These are phyloP conservation scores for Epistrophe grossulariae DNA, from an alignment of 2,888 invertebrate genomes.

Conservation along the genomic window DNA sequence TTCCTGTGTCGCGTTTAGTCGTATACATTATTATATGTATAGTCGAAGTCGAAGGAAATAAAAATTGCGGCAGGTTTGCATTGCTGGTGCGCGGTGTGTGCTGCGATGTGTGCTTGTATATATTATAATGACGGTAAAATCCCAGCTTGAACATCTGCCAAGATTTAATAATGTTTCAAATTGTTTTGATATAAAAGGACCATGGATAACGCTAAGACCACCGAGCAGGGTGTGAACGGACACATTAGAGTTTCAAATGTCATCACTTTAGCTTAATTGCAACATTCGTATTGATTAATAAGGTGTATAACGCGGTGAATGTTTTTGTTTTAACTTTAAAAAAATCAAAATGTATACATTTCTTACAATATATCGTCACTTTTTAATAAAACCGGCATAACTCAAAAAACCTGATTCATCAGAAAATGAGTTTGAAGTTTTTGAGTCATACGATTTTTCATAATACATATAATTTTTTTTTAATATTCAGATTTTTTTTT, in stretches of 20 bases:
- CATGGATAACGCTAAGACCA: conserved; percentile 19
- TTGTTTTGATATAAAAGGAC: conserved; percentile 32
- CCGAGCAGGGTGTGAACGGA: conserved; percentile 55
- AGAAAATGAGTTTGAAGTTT: too few species aligned
- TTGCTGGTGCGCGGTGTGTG: conserved; percentile 31
- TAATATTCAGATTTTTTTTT: too few species aligned
- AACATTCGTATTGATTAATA: conserved; percentile 21
- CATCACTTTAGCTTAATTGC: conserved; percentile 46
- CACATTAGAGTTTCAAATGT: conserved; percentile 61
- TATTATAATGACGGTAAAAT: conserved; percentile 68
- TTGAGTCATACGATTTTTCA: too few species aligned
- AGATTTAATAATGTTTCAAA: conserved; percentile 63
- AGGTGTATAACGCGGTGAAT: not conserved
- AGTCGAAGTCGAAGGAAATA: not conserved
- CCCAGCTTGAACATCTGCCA: conserved; percentile 75
- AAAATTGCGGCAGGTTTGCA: conserved; percentile 50
- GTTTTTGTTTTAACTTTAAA: not conserved
- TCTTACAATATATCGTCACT: too few species aligned
- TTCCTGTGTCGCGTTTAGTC: conserved; percentile 55
- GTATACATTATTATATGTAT: not conserved
- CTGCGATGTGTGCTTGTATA: conserved; percentile 34
- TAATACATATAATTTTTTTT: too few species aligned
- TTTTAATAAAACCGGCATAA: too few species aligned
- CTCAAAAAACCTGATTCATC: too few species aligned
- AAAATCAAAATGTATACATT: not conserved